Percentiles rank a stretch among this genome's conserved stretches.
Conservation (phyloP, 2,888 invertebrate species). For the Lamproptera curius region DNA sequence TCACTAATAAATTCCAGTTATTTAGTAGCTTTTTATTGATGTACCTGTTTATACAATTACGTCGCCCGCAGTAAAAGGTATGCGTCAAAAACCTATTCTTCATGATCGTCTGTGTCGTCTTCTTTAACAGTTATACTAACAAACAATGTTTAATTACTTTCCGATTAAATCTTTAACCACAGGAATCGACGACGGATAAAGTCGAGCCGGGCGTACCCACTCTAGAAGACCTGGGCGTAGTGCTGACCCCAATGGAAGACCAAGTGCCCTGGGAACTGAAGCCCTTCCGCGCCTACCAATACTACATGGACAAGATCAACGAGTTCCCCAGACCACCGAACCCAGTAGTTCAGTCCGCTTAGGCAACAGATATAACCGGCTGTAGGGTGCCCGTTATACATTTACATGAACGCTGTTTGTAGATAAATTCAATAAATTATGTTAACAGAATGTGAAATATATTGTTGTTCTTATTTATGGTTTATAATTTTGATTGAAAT, state of each 20-base stretch:
- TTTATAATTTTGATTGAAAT: no score
- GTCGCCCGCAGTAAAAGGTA: no score
- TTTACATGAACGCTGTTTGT: constrained; percentile 10
- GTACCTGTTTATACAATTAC: no score
- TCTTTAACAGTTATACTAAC: no score
- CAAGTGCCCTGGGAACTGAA: constrained; percentile 90
- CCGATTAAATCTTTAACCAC: no score
- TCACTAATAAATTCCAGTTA: no score
- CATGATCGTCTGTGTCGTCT: no score
- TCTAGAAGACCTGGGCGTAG: constrained; percentile 92
- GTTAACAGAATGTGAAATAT: constrained; percentile 5
- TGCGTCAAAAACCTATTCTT: no score
- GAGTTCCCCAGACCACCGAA: constrained; percentile 86
- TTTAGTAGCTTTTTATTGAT: no score
- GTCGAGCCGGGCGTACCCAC: constrained; percentile 82
- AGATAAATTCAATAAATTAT: constrained; percentile 21
- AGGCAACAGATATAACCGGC: not conserved
- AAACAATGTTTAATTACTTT: no score
- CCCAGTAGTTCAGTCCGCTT: constrained; percentile 53
- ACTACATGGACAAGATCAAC: constrained; percentile 86
- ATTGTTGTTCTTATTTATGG: no score
- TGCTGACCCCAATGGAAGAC: constrained; percentile 85
- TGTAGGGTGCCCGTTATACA: not conserved
- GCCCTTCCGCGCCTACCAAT: constrained; percentile 81
- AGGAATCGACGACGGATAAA: constrained; percentile 88